Evolutionary conservation across 2,797 vertebrate genomes (phyloP).

Genomic region (Hyperoplus lanceolatus): DNA sequence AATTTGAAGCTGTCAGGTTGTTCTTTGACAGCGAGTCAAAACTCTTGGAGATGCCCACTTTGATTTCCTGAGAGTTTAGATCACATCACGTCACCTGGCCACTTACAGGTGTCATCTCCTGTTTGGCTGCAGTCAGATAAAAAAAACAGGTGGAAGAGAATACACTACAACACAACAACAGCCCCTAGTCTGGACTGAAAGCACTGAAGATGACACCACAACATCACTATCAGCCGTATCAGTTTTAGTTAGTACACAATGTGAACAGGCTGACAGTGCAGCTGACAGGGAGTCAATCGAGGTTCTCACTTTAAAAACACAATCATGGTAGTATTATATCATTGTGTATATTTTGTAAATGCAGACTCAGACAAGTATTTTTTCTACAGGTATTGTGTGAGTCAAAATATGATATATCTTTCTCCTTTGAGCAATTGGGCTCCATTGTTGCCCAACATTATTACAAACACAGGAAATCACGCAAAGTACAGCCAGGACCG

Average conservation of each 20-base stretch:
- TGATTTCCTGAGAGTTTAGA: slow-evolving; percentile 68
- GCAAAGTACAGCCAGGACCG: not conserved
- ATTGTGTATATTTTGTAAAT: no score
- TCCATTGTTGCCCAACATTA: no score
- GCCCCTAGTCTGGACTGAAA: not conserved
- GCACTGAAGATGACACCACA: not conserved
- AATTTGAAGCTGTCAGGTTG: slow-evolving; percentile 54
- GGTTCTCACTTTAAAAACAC: no score
- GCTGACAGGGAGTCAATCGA: not conserved
- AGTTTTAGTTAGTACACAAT: not conserved
- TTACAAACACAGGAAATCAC: no score
- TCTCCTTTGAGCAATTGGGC: no score
- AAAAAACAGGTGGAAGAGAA: not conserved
- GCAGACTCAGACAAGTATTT: not conserved
- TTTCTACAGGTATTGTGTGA: not conserved
- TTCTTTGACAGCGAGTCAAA: slow-evolving; percentile 55
- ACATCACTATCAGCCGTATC: not conserved
- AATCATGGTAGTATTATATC: no score
- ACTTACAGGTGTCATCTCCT: slow-evolving; percentile 49
- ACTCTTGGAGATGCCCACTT: slow-evolving; percentile 39
- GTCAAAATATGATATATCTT: not conserved
- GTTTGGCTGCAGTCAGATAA: slow-evolving; percentile 45
- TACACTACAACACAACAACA: not conserved
- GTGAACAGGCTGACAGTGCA: not conserved
- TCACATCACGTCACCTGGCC: slow-evolving; percentile 43